Conservation (phyloP, 2,888 invertebrate species). For the Agonopterix subpropinquella region DNA sequence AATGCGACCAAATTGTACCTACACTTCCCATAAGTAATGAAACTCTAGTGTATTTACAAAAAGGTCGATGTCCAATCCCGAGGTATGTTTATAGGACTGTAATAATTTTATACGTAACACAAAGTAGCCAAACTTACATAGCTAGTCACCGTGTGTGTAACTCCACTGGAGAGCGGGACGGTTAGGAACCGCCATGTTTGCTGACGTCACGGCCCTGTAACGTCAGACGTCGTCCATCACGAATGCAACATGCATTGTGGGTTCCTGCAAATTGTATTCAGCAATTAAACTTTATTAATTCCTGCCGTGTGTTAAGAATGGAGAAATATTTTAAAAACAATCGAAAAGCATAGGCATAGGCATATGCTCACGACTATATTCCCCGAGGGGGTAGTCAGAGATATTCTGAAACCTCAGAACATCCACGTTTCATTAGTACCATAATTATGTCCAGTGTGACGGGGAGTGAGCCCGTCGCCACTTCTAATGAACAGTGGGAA, state of each 20-base stretch:
- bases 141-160: slow-evolving; percentile 16
- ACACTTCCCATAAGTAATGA: slow-evolving; percentile 3
- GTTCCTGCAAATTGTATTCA: slow-evolving; percentile 36
- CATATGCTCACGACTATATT: too few species aligned
- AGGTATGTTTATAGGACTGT: neutral
- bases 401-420: too few species aligned
- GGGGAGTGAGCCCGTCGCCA: too few species aligned
- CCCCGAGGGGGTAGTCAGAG: too few species aligned
- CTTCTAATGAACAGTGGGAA: too few species aligned
- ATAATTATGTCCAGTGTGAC: too few species aligned
- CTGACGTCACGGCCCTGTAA: slow-evolving; percentile 35
- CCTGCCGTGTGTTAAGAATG: too few species aligned
- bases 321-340: too few species aligned
- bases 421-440: too few species aligned
- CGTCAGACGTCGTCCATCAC: slow-evolving; percentile 72
- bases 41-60: neutral
- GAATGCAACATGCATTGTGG: slow-evolving; percentile 72
- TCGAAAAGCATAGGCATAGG: too few species aligned
- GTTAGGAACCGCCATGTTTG: neutral
- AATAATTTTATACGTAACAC: neutral
- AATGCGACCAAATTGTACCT: slow-evolving; percentile 9
- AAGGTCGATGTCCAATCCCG: neutral
- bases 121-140: slow-evolving; percentile 30
- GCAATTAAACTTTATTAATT: too few species aligned
- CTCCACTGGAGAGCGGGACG: slow-evolving; percentile 22